phyloP scores from a whole-genome alignment of 1,140 invertebrate species.

The Saccostrea echinata region DNA sequence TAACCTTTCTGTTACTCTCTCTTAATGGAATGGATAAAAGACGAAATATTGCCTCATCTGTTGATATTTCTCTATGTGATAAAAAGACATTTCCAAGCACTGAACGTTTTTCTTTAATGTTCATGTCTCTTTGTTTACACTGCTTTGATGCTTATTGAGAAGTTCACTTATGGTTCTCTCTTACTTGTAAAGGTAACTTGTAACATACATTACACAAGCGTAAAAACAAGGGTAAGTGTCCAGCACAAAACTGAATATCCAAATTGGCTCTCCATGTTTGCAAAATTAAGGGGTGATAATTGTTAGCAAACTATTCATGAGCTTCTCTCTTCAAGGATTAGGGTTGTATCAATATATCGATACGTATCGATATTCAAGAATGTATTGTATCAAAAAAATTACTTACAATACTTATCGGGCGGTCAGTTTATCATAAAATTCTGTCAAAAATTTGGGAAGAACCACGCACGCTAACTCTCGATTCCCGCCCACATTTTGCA shows the following conservation, averaged over 20 bases:
- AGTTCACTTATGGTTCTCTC: slow-evolving; percentile 43
- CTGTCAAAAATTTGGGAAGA: too few species aligned
- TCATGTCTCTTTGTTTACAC: slow-evolving; percentile 11
- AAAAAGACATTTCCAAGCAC: slow-evolving; percentile 48
- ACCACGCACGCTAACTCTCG: too few species aligned
- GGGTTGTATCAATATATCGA: too few species aligned
- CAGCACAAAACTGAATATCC: slow-evolving; percentile 52
- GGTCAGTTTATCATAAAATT: too few species aligned
- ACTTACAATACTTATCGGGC: too few species aligned
- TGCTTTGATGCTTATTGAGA: slow-evolving; percentile 17
- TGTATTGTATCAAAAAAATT: too few species aligned
- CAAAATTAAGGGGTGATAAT: slow-evolving; percentile 37
- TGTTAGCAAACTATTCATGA: slow-evolving; percentile 7
- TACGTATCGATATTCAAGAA: too few species aligned
- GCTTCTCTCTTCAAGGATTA: slow-evolving; percentile 45
- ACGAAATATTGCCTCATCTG: slow-evolving; percentile 47
- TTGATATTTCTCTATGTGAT: slow-evolving; percentile 44
- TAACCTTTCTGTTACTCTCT: neutral
- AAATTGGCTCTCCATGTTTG: slow-evolving; percentile 55
- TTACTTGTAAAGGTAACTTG: slow-evolving; percentile 43
- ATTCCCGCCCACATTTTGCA: too few species aligned
- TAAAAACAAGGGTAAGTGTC: too few species aligned
- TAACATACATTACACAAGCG: slow-evolving; percentile 53
- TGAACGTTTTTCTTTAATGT: slow-evolving; percentile 6
- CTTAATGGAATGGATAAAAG: neutral